These are phyloP conservation scores for Yoshiicerus persimilis DNA, from an alignment of 1,140 invertebrate species.

Conservation along the genomic window DNA sequence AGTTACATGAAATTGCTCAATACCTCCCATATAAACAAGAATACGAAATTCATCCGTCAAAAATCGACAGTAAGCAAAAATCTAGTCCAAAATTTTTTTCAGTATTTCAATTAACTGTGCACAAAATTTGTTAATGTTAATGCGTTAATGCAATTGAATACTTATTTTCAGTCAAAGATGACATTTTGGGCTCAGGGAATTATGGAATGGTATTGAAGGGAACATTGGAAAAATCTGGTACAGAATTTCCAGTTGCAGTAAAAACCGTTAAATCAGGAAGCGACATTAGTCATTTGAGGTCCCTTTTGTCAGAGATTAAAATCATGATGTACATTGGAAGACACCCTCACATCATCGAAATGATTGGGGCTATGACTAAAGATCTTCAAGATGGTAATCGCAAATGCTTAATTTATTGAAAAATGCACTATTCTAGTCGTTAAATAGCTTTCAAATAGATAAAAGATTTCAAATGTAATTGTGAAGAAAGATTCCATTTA, in stretches of 20 bases:
- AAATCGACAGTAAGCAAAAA: not conserved
- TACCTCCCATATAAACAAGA: not conserved
- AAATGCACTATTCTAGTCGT: too few relatives aligned
- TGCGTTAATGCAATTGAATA: not conserved
- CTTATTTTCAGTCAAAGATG: conserved; percentile 26
- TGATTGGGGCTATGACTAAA: conserved; percentile 60
- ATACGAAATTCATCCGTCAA: not conserved
- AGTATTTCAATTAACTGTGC: too few relatives aligned
- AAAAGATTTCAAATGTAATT: too few relatives aligned
- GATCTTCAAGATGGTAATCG: conserved; percentile 48
- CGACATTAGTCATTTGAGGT: conserved; percentile 50
- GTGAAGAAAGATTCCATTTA: too few relatives aligned
- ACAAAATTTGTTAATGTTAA: not conserved
- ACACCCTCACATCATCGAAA: conserved; percentile 62
- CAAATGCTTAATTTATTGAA: too few relatives aligned
- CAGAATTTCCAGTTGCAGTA: conserved; percentile 53
- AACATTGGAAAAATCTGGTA: not conserved
- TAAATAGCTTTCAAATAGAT: too few relatives aligned
- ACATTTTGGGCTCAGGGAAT: conserved; percentile 59
- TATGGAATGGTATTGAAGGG: conserved; percentile 60
- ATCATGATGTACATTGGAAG: conserved; percentile 56
- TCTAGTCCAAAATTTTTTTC: too few relatives aligned
- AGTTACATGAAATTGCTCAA: not conserved
- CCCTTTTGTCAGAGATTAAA: conserved; percentile 60
- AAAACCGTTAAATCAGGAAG: conserved; percentile 51